These are phyloP conservation scores for Corbicula japonica DNA, from an alignment of 2,888 invertebrate genomes.

Conservation along the genomic window DNA sequence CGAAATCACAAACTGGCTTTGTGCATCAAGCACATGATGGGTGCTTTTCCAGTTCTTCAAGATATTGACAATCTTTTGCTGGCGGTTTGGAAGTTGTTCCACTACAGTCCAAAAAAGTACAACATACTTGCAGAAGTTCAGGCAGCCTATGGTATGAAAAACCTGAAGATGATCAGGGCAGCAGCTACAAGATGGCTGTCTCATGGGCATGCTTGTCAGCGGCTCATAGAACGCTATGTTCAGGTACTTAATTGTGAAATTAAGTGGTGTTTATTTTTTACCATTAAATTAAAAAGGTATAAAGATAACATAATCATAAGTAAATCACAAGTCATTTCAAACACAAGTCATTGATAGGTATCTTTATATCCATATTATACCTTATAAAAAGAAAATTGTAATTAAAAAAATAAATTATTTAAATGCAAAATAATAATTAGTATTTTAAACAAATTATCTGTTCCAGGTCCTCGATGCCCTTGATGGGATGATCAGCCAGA, in stretches of 20 bases:
- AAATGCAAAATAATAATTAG: not conserved
- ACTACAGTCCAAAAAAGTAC: slow-evolving; percentile 25
- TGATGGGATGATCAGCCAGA: slow-evolving; percentile 15
- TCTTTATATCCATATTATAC: not conserved
- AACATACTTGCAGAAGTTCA: slow-evolving; percentile 23
- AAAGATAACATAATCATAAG: not conserved
- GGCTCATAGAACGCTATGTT: slow-evolving; percentile 28
- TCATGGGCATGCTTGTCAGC: slow-evolving; percentile 22
- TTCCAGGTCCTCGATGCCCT: slow-evolving; percentile 27
- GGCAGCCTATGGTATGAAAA: slow-evolving; percentile 23
- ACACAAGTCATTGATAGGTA: not conserved
- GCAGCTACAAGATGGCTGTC: slow-evolving; percentile 38
- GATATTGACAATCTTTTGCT: slow-evolving; percentile 24
- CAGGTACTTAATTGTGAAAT: slow-evolving; percentile 12
- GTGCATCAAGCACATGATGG: slow-evolving; percentile 31
- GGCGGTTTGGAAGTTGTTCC: slow-evolving; percentile 28
- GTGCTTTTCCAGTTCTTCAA: slow-evolving; percentile 4
- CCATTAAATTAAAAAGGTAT: not conserved
- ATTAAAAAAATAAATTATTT: not conserved
- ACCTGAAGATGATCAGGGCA: slow-evolving; percentile 29
- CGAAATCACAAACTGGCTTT: slow-evolving; percentile 27
- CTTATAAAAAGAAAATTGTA: not conserved
- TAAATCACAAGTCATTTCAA: not conserved
- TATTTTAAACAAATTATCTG: too few species aligned
- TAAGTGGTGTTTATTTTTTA: not conserved